Conservation (phyloP, 2,888 invertebrate species). For the Scrobipalpa costella region DNA sequence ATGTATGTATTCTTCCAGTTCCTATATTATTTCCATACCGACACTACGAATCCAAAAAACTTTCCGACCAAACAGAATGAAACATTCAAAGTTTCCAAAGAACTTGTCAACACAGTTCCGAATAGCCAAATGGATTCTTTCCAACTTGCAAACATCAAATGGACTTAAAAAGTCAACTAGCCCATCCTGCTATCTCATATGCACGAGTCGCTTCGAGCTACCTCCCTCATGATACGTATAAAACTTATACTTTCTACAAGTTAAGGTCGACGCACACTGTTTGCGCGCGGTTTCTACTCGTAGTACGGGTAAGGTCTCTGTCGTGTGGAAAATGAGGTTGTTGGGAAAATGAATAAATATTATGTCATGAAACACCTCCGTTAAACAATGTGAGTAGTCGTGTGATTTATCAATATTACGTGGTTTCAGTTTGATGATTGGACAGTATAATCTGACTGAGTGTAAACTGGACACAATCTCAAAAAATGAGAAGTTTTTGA, state of each 20-base stretch:
- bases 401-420: too few species aligned
- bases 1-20: background rate
- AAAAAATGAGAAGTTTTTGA: too few species aligned
- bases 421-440: too few species aligned
- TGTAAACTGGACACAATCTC: too few species aligned
- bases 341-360: too few species aligned
- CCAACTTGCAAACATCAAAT: conserved; percentile 24
- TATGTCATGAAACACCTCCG: too few species aligned
- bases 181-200: conserved; percentile 34
- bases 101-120: conserved; percentile 30
- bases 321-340: too few species aligned
- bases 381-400: too few species aligned
- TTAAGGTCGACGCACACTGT: conserved; percentile 38
- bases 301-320: too few species aligned
- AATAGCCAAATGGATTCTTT: conserved; percentile 27
- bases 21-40: background rate
- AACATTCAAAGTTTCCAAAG: conserved; percentile 11
- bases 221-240: conserved; percentile 40
- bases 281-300: background rate
- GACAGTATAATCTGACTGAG: too few species aligned
- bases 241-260: conserved; percentile 54
- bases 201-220: conserved; percentile 27
- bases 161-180: conserved; percentile 26
- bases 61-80: conserved; percentile 14
- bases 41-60: background rate